Evolutionary conservation across 1,140 invertebrate genomes (phyloP).

Genomic region (Hydropsyche tenuis): DNA sequence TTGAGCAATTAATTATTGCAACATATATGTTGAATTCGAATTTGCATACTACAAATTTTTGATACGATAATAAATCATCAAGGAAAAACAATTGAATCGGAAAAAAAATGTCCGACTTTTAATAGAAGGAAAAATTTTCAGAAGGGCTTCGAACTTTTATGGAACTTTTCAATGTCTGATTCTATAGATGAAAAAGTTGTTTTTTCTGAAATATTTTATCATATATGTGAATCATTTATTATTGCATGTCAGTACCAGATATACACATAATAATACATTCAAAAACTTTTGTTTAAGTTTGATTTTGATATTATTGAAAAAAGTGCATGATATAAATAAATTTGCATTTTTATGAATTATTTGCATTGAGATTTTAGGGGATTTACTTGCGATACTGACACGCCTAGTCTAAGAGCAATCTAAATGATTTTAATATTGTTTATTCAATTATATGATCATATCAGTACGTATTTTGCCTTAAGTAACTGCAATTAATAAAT

Average conservation of each 20-base stretch:
- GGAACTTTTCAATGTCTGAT: too few species aligned
- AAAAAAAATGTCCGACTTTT: too few species aligned
- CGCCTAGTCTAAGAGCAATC: conserved; percentile 49
- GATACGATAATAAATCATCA: too few species aligned
- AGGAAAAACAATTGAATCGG: too few species aligned
- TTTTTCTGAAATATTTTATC: neutral
- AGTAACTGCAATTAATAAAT: neutral
- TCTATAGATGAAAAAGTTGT: too few species aligned
- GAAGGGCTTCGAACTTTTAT: too few species aligned
- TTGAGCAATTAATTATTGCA: neutral
- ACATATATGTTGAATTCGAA: neutral
- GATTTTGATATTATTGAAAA: neutral
- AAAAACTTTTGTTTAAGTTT: neutral
- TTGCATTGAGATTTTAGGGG: neutral
- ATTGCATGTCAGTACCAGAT: neutral
- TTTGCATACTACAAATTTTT: neutral
- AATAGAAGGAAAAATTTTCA: neutral
- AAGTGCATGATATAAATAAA: neutral
- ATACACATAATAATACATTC: neutral
- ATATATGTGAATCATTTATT: neutral
- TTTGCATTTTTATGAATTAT: neutral
- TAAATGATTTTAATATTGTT: neutral
- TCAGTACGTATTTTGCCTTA: conserved; percentile 26
- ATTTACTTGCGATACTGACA: conserved; percentile 10
- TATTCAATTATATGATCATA: neutral